phyloP scores from a whole-genome alignment of 1,140 invertebrate genomes.

The Neocloeon triangulifer region DNA sequence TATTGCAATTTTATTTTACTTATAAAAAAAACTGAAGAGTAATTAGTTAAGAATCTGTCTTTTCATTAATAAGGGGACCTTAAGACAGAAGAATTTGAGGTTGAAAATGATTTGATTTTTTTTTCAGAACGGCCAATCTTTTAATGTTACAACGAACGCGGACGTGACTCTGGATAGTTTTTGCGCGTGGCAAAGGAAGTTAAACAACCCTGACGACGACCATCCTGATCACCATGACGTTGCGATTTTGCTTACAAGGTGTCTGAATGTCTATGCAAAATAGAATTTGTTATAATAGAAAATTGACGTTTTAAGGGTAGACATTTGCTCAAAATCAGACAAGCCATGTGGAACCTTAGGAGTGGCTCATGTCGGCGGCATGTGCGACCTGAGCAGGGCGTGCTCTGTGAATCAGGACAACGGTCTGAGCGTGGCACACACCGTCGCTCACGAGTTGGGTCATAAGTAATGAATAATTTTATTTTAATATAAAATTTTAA shows the following conservation, averaged over 20 bases:
- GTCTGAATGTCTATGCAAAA: no score
- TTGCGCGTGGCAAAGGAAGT: slow-evolving; percentile 61
- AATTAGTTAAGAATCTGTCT: no score
- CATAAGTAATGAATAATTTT: slow-evolving; percentile 45
- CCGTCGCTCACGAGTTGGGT: slow-evolving; percentile 79
- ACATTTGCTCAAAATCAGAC: slow-evolving; percentile 61
- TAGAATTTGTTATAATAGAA: no score
- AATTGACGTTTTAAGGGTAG: no score
- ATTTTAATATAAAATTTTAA: slow-evolving; percentile 9
- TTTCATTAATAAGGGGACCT: no score
- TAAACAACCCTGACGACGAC: slow-evolving; percentile 51
- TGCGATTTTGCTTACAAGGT: slow-evolving; percentile 73
- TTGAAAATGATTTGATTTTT: no score
- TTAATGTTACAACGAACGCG: slow-evolving; percentile 51
- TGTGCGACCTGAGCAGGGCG: slow-evolving; percentile 69
- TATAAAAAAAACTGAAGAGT: no score
- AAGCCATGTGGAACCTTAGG: slow-evolving; percentile 62
- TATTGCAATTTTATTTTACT: no score
- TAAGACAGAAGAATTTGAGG: no score
- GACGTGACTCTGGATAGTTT: slow-evolving; percentile 63
- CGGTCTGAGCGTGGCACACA: slow-evolving; percentile 71
- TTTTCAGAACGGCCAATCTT: slow-evolving; percentile 12
- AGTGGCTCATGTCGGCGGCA: slow-evolving; percentile 69
- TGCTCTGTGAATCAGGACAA: slow-evolving; percentile 86
- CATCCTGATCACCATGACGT: slow-evolving; percentile 85